Percentiles rank a stretch among this genome's conserved stretches.
phyloP scores from a whole-genome alignment of 2,797 vertebrate species.

The Sebastes miniatus region DNA sequence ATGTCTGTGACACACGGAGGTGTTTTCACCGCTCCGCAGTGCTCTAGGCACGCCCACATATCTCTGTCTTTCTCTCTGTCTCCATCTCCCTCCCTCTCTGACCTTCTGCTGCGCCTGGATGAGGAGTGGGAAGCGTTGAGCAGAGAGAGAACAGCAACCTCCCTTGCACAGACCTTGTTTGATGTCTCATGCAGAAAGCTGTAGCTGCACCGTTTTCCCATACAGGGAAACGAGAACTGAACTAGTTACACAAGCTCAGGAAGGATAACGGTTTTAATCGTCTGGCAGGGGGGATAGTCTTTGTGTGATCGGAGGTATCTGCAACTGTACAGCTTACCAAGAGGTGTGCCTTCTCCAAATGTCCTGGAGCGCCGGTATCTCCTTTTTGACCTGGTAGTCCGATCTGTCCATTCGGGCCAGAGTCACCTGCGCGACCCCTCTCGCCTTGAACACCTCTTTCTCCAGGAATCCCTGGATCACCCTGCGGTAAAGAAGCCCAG shows the following conservation, averaged over 20 bases:
- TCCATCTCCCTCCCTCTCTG: conserved; percentile 62
- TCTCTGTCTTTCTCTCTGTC: conserved; percentile 62
- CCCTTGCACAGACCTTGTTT: conserved; percentile 56
- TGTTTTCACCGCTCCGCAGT: conserved; percentile 63
- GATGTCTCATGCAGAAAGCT: conserved; percentile 66
- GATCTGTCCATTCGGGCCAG: conserved; percentile 82
- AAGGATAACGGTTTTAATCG: conserved; percentile 25
- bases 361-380: conserved; percentile 86
- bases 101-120: conserved; percentile 66
- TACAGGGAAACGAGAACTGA: conserved; percentile 34
- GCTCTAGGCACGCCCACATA: conserved; percentile 62
- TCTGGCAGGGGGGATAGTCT: conserved; percentile 1
- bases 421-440: conserved; percentile 88
- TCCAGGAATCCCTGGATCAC: conserved; percentile 95
- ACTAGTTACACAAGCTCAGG: conserved; percentile 45
- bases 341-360: conserved; percentile 77
- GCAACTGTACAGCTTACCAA: conserved; percentile 76
- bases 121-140: conserved; percentile 70
- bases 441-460: conserved; percentile 95
- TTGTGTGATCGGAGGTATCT: conserved; percentile 11
- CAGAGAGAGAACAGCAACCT: conserved; percentile 62
- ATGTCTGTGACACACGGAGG: conserved; percentile 67
- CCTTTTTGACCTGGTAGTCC: conserved; percentile 88
- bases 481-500: conserved; percentile 75
- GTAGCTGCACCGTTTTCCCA: conserved; percentile 46